Conservation (phyloP, 2,888 invertebrate genomes). For the Lutraria lutraria region DNA sequence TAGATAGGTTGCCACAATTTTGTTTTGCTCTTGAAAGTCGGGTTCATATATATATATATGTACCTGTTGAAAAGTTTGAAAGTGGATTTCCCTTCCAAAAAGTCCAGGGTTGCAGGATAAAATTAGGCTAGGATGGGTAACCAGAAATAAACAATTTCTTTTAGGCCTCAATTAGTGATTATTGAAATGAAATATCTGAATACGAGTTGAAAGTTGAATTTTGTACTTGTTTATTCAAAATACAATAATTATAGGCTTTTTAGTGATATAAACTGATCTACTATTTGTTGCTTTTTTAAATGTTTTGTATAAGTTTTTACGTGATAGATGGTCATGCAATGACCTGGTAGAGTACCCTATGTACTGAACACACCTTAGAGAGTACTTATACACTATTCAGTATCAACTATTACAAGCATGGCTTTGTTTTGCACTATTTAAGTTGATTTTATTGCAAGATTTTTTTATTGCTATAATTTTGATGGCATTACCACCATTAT, state of each 20-base stretch:
- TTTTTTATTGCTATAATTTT: no score
- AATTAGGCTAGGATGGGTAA: no score
- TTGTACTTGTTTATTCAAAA: neutral
- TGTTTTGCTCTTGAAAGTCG: no score
- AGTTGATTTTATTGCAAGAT: neutral
- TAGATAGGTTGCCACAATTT: no score
- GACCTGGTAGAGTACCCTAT: neutral
- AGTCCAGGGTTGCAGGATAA: no score
- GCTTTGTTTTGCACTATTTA: neutral
- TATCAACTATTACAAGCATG: neutral
- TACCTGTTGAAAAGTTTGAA: no score
- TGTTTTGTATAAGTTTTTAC: neutral
- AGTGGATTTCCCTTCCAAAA: no score
- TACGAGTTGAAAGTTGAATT: neutral
- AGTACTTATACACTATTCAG: neutral
- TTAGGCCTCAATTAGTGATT: no score
- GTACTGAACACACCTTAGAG: neutral
- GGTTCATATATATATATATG: no score
- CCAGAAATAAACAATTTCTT: no score
- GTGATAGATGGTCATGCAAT: neutral
- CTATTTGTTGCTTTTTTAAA: neutral
- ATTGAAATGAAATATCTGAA: no score
- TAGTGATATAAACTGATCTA: neutral
- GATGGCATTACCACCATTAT: no score
- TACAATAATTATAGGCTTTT: neutral